Percentiles rank a stretch among this genome's conserved stretches.
Conservation (phyloP, 2,888 invertebrate species). For the Cheilosia vulpina region DNA sequence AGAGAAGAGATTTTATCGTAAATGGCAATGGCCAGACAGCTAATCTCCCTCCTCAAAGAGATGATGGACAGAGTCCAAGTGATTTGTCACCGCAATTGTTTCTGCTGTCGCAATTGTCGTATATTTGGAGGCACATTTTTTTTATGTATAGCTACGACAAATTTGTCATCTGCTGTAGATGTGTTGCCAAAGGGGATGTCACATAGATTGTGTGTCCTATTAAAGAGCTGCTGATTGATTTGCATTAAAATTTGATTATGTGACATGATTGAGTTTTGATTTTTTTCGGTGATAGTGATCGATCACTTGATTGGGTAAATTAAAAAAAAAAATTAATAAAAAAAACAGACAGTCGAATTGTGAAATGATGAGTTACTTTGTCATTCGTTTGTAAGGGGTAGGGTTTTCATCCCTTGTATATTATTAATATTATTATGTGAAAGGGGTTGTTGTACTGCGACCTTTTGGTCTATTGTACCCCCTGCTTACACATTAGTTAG, state of each 20-base stretch:
- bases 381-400: too few relatives aligned
- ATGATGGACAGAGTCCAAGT: slow-evolving; percentile 66
- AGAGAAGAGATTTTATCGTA: slow-evolving; percentile 47
- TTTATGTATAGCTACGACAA: not conserved
- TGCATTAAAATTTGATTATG: slow-evolving; percentile 80
- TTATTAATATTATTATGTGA: too few relatives aligned
- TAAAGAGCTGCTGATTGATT: slow-evolving; percentile 81
- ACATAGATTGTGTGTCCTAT: slow-evolving; percentile 39
- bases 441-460: too few relatives aligned
- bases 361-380: slow-evolving; percentile 4
- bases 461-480: too few relatives aligned
- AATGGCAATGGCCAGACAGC: slow-evolving; percentile 52
- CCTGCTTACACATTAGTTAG: too few relatives aligned
- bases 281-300: slow-evolving; percentile 77
- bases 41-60: slow-evolving; percentile 40
- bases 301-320: slow-evolving; percentile 73
- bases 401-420: too few relatives aligned
- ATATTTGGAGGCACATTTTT: slow-evolving; percentile 36
- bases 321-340: slow-evolving; percentile 46
- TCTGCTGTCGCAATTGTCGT: slow-evolving; percentile 72
- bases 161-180: slow-evolving; percentile 57
- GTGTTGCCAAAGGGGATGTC: slow-evolving; percentile 47
- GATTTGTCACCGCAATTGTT: slow-evolving; percentile 77
- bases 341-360: not conserved
- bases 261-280: slow-evolving; percentile 78